Evolutionary conservation across 2,888 invertebrate genomes (phyloP).

Genomic region (Didymodactylos carnosus): DNA sequence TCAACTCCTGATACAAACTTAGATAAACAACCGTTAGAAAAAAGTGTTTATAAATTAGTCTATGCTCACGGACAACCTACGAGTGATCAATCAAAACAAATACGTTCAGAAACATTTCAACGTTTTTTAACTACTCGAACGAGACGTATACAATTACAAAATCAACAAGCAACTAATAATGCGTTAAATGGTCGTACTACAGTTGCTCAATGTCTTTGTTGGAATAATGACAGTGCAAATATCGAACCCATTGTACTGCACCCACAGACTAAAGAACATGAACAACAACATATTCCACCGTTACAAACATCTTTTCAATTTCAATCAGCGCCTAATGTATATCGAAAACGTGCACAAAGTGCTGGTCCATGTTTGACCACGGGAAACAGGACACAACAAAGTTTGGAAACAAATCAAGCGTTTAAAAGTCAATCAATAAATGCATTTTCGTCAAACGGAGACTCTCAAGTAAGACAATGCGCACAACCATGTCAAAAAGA

Average conservation of each 20-base stretch:
- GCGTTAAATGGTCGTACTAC: too few species aligned
- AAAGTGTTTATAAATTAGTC: not conserved
- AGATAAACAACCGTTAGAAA: not conserved
- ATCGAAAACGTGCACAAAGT: not conserved
- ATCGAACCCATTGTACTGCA: not conserved
- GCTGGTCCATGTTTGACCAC: not conserved
- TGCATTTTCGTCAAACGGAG: not conserved
- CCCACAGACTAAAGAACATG: too few species aligned
- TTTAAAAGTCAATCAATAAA: not conserved
- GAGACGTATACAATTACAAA: not conserved
- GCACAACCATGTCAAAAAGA: too few species aligned
- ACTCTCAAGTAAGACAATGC: too few species aligned
- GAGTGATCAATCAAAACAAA: not conserved
- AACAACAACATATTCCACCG: too few species aligned
- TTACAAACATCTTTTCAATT: too few species aligned
- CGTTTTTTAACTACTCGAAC: not conserved
- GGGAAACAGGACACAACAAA: not conserved
- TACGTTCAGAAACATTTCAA: not conserved
- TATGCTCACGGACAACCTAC: not conserved
- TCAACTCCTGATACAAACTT: too few species aligned
- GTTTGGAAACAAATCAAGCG: not conserved
- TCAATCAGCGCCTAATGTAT: too few species aligned
- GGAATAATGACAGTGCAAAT: not conserved
- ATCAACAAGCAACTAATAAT: too few species aligned
- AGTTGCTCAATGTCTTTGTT: conserved; percentile 10